Evolutionary conservation across 2,113 vertebrate genomes (phyloP).

Genomic region (Euleptes europaea): DNA sequence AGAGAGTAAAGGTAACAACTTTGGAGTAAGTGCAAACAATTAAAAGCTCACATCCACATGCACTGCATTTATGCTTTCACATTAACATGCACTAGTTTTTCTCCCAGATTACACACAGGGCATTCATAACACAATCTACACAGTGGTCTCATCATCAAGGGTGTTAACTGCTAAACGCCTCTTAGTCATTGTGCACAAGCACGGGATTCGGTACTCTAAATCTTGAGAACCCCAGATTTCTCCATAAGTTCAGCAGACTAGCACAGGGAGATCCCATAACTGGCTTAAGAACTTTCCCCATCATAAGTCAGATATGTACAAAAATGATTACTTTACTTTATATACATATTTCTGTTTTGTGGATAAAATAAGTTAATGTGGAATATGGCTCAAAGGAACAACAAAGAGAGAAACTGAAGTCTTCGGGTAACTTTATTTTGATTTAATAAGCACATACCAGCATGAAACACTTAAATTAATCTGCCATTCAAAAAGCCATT

Average conservation of each 20-base stretch:
- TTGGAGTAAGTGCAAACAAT: neutral
- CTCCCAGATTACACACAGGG: neutral
- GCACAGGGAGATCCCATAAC: neutral
- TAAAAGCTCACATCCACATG: neutral
- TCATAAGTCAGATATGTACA: neutral
- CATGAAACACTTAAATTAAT: too few relatives aligned
- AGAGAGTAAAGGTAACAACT: too few relatives aligned
- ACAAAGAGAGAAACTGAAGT: neutral
- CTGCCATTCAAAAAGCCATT: neutral
- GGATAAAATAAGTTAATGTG: neutral
- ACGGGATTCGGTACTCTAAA: neutral
- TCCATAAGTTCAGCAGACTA: neutral
- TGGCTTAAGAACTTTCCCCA: neutral
- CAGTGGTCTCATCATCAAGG: neutral
- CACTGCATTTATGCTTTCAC: neutral
- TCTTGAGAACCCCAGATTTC: neutral
- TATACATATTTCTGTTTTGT: neutral
- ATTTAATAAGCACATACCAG: neutral
- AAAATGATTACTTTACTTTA: neutral
- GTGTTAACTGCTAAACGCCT: neutral
- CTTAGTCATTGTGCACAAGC: neutral
- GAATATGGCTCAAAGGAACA: neutral
- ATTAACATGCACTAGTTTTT: neutral
- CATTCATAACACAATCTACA: neutral
- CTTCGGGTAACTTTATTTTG: neutral